phyloP scores from a whole-genome alignment of 2,797 vertebrate genomes.

The Thunnus albacares region DNA sequence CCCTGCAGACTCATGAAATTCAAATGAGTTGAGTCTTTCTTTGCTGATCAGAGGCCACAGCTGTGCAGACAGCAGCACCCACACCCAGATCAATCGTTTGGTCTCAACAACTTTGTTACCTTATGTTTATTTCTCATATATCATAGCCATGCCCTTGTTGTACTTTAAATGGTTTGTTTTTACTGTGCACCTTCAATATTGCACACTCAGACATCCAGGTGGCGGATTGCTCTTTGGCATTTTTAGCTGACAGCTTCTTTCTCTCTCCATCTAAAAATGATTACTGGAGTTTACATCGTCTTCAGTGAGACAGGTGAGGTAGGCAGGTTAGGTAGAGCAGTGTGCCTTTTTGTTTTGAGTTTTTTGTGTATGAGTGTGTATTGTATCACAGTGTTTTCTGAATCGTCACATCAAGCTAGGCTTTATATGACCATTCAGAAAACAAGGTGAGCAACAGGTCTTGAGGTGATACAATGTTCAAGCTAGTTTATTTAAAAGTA shows the following conservation, averaged over 20 bases:
- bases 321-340: neutral
- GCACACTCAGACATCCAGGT: neutral
- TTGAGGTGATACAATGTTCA: neutral
- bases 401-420: neutral
- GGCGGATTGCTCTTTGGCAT: neutral
- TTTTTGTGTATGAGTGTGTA: neutral
- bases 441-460: too few species aligned
- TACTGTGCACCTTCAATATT: neutral
- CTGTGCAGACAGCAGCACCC: conserved; percentile 54
- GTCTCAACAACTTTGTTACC: conserved; percentile 7
- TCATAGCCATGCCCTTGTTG: neutral
- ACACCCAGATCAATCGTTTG: conserved; percentile 3
- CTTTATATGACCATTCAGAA: too few species aligned
- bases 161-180: neutral
- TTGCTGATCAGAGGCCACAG: conserved; percentile 20
- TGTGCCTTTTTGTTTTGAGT: neutral
- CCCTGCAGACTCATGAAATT: conserved; percentile 77
- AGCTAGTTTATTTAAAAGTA: neutral
- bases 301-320: neutral
- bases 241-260: neutral
- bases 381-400: neutral
- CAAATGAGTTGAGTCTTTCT: conserved; percentile 69
- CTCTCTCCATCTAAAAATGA: neutral
- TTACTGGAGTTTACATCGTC: neutral
- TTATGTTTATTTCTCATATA: conserved; percentile 18